Conservation (phyloP, 2,888 invertebrate genomes). For the Anthophora plumipes region DNA sequence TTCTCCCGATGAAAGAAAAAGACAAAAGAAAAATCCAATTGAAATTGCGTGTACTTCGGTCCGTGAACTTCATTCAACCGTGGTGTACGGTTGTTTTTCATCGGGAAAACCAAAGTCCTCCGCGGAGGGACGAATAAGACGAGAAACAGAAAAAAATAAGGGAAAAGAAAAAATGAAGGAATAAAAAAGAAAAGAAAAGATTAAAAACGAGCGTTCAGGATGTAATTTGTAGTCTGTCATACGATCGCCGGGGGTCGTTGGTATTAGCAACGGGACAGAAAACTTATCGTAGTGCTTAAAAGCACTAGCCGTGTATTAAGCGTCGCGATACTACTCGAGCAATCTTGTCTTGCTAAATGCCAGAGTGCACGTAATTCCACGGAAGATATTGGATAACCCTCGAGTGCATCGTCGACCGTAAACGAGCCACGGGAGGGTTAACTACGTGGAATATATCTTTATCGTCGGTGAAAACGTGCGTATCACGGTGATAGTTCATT, state of each 20-base stretch:
- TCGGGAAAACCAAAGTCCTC: not conserved
- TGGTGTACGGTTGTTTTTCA: not conserved
- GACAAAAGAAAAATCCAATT: conserved; percentile 33
- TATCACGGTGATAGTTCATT: conserved; percentile 63
- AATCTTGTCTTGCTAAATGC: conserved; percentile 65
- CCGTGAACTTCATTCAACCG: conserved; percentile 14
- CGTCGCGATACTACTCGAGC: conserved; percentile 51
- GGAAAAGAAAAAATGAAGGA: not conserved
- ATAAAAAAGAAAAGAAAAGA: not conserved
- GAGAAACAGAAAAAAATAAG: not conserved
- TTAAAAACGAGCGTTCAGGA: conserved; percentile 4
- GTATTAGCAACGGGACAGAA: conserved; percentile 46
- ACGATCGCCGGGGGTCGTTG: conserved; percentile 11
- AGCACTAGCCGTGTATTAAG: conserved; percentile 63
- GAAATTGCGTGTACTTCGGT: conserved; percentile 41
- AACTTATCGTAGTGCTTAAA: conserved; percentile 68
- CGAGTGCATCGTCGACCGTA: conserved; percentile 61
- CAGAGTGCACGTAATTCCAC: conserved; percentile 67
- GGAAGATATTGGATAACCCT: conserved; percentile 68
- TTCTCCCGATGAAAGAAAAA: conserved; percentile 6
- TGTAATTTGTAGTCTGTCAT: conserved; percentile 59
- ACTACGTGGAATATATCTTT: conserved; percentile 62
- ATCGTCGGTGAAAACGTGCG: conserved; percentile 63
- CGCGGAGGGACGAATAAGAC: not conserved
- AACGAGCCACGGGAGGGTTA: conserved; percentile 50